These are phyloP conservation scores for Scaptomyza graminum DNA, from an alignment of 1,140 invertebrate genomes.

Conservation along the genomic window DNA sequence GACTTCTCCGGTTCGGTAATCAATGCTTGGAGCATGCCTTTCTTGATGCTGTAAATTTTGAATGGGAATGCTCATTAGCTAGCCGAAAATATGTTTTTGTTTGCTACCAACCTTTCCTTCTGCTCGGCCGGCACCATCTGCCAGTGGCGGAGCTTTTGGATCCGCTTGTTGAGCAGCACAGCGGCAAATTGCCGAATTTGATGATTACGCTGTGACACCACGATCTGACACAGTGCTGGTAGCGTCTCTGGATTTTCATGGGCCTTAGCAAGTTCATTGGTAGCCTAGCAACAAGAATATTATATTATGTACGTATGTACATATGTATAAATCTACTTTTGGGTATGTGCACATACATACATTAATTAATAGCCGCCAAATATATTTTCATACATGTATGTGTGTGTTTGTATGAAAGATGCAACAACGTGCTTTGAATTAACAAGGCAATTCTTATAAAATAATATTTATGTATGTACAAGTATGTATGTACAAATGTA, in stretches of 20 bases:
- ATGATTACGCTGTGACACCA: constrained; percentile 85
- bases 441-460: background rate
- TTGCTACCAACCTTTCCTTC: constrained; percentile 84
- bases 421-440: constrained; percentile 31
- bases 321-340: background rate
- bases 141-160: constrained; percentile 87
- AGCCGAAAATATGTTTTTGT: background rate
- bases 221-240: constrained; percentile 86
- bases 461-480: background rate
- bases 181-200: constrained; percentile 89
- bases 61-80: background rate
- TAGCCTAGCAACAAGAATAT: constrained; percentile 84
- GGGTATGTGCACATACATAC: constrained; percentile 22
- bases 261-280: constrained; percentile 86
- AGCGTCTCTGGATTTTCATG: constrained; percentile 87
- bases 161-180: constrained; percentile 86
- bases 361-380: constrained; percentile 31
- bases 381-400: constrained; percentile 11
- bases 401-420: constrained; percentile 4
- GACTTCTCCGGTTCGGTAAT: constrained; percentile 86
- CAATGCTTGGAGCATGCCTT: constrained; percentile 86
- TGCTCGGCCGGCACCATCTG: constrained; percentile 85
- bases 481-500: constrained; percentile 5
- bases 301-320: background rate
- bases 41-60: constrained; percentile 85